A percentile compares a stretch with the other conserved stretches of the same genome.
Conservation (phyloP, 1,140 invertebrate species). For the Drosophila persimilis region DNA sequence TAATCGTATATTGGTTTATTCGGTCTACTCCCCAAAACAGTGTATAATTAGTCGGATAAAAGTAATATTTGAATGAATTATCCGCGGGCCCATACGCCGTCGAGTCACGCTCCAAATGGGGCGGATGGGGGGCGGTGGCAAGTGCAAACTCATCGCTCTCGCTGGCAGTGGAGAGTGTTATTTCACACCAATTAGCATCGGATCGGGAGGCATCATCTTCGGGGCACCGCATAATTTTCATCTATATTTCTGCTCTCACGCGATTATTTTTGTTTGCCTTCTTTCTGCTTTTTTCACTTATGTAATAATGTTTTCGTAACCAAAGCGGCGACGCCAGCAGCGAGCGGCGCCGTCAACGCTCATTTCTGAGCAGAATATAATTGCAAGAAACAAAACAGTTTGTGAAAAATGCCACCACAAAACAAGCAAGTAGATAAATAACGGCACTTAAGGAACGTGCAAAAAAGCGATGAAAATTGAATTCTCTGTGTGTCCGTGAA, state of each 20-base stretch:
- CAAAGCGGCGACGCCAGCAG: constrained; percentile 24
- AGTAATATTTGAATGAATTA: constrained; percentile 22
- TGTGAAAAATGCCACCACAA: constrained; percentile 47
- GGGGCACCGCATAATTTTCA: background rate
- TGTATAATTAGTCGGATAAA: constrained; percentile 17
- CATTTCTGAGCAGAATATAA: constrained; percentile 42
- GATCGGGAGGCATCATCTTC: too few relatives aligned
- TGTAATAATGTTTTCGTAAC: constrained; percentile 80
- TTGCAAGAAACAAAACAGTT: constrained; percentile 57
- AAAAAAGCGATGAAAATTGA: constrained; percentile 35
- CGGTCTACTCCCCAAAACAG: constrained; percentile 29
- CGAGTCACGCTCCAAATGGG: constrained; percentile 31
- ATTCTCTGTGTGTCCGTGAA: constrained; percentile 22
- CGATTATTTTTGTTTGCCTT: constrained; percentile 17
- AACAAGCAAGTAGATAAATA: constrained; percentile 63
- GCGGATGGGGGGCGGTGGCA: background rate
- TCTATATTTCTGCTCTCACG: constrained; percentile 44
- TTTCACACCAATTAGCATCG: constrained; percentile 39
- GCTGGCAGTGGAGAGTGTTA: background rate
- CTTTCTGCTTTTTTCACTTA: constrained; percentile 54
- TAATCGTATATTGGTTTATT: constrained; percentile 5
- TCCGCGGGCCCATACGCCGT: background rate
- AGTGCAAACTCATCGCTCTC: constrained; percentile 1
- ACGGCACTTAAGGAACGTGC: constrained; percentile 18
- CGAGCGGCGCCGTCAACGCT: constrained; percentile 10